phyloP scores from a whole-genome alignment of 2,797 vertebrate species.

The Hoplostethus atlanticus region DNA sequence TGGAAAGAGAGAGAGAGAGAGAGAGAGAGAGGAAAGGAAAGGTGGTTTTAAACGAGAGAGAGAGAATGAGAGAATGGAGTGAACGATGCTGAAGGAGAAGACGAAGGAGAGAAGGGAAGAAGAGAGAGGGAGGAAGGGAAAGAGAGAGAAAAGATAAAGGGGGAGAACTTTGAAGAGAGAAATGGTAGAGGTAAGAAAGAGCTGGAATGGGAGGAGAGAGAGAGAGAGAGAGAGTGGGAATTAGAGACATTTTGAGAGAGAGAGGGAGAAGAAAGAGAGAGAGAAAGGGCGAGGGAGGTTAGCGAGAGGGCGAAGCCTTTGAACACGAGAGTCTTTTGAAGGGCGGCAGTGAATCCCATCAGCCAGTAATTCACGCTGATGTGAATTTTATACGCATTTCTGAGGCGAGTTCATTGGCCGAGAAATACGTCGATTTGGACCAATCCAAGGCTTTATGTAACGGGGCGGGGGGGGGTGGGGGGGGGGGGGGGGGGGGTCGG shows the following conservation, averaged over 20 bases:
- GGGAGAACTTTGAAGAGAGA: background rate
- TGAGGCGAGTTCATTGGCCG: conserved; percentile 59
- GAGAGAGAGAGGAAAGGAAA: conserved; percentile 42
- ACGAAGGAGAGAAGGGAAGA: too few relatives aligned
- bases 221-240: conserved; percentile 5
- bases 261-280: conserved; percentile 6
- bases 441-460: conserved; percentile 45
- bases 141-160: conserved; percentile 20
- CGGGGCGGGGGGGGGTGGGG: background rate
- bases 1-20: conserved; percentile 51
- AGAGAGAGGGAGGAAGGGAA: background rate
- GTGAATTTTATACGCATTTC: conserved; percentile 67
- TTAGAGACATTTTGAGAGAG: conserved; percentile 14
- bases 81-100: conserved; percentile 36
- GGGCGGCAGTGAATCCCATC: conserved; percentile 37
- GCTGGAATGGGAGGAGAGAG: background rate
- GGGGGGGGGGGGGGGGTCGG: conserved; percentile 33
- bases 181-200: background rate
- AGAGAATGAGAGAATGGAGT: conserved; percentile 65
- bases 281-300: conserved; percentile 29
- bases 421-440: conserved; percentile 53
- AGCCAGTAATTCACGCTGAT: conserved; percentile 54
- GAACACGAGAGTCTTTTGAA: conserved; percentile 36
- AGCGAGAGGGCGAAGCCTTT: conserved; percentile 25
- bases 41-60: conserved; percentile 49